Conservation (phyloP, 2,888 invertebrate species). For the Carabus problematicus region DNA sequence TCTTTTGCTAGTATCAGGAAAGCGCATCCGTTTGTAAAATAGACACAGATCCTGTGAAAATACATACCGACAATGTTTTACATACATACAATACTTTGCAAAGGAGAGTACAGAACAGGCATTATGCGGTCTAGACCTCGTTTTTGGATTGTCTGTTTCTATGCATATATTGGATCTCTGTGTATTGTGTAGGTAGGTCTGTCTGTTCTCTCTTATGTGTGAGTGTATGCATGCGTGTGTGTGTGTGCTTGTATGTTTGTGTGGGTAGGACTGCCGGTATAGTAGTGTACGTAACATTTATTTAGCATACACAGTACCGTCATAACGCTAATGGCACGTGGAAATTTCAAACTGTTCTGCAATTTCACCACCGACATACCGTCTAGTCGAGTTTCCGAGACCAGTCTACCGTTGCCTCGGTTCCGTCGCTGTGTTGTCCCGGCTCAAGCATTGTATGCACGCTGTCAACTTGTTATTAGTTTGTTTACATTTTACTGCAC, state of each 20-base stretch:
- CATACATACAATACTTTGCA: background rate
- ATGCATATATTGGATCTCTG: background rate
- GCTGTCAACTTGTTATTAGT: too few relatives aligned
- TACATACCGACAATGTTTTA: background rate
- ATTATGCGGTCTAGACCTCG: conserved; percentile 17
- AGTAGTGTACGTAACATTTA: conserved; percentile 8
- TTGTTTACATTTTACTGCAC: too few relatives aligned
- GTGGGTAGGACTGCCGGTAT: too few relatives aligned
- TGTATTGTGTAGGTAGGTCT: background rate
- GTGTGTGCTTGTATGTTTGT: too few relatives aligned
- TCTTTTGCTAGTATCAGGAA: background rate
- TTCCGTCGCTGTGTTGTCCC: too few relatives aligned
- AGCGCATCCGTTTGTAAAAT: background rate
- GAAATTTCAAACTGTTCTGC: conserved; percentile 19
- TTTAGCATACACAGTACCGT: conserved; percentile 25
- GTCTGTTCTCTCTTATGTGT: too few relatives aligned
- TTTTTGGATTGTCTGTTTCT: conserved; percentile 1
- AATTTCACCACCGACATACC: too few relatives aligned
- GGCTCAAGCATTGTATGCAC: too few relatives aligned
- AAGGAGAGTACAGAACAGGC: background rate
- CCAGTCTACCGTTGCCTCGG: too few relatives aligned
- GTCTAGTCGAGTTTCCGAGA: too few relatives aligned
- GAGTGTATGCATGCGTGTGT: too few relatives aligned
- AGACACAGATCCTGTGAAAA: background rate
- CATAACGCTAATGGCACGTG: conserved; percentile 22